Evolutionary conservation across 2,888 invertebrate species (phyloP), one percentile per base, ranked within the genome.

Genomic region (Cosmia pyralina): DNA sequence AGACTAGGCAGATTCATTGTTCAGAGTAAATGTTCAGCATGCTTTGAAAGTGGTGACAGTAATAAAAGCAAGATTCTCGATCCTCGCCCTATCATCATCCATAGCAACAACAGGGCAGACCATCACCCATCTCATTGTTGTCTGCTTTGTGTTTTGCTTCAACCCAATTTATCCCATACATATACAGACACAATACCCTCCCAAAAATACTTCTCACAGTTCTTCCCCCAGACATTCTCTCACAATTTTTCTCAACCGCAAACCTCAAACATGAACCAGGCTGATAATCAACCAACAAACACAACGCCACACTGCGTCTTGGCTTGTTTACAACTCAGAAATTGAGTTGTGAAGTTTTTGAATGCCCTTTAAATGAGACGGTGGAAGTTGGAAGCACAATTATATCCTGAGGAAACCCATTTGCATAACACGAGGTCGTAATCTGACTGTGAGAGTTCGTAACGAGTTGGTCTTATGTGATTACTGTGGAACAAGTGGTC

Each of bases 341-440:
- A 90, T 90, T 85, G 89, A 89, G 88, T 90, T 89, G 58, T 72
- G 74, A 90, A 90, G 80, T 91, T 90, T 88, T 87, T 90, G 90
- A 91, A 92, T 90, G 83, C 85, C 84, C 85, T 83, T 86, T 85
- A 88, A 89, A 90, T 89, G 88, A 89, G 88, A 86, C 84, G 81
- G 81, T 85, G 85, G 77, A 87, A 87, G 86, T 89, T 87, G 79
- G 81, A 66, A 75, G 81, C 86, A 83, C 88, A 90, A 90, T 91
- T 90, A 90, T 89, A 87, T 87, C 81, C 84, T 72, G 77, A 85
- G 87, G 86, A 88, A 85, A 88, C 85, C 81, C 84, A 90, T 91
- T 90, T 88, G 87, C 88, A 89, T 88, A 83, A 81, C 87, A 86
- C 79, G 81, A 75, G 81, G 55, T 76, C 71, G 75, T 81, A 81